Evolutionary conservation across 1,140 invertebrate genomes (phyloP), one percentile per base, ranked within the genome.

Genomic region (Sycophaga agraensis): DNA sequence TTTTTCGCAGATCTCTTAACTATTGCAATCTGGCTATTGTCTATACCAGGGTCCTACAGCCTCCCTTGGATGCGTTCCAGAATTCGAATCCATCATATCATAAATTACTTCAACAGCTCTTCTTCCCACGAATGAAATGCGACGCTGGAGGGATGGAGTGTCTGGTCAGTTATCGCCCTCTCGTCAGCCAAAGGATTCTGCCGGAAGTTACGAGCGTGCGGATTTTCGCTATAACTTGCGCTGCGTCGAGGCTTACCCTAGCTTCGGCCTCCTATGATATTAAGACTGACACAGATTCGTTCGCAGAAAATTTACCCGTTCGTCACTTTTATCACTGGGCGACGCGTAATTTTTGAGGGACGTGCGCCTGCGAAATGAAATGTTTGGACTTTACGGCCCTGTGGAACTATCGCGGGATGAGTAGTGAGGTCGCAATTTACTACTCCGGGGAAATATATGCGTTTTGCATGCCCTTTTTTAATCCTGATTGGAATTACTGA

Each of bases 71-170:
- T n/a, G 4, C 2, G 12, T 19, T 65, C 69, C 70, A 72, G 64
- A 69, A 55, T 50, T 35, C 49, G 60, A 58, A 73, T 73, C 71
- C 67, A 73, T 70, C 70, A 66, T 60, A 53, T 67, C 55, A 64
- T 70, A 71, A 65, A 73, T 67, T 69, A 73, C 67, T 66, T 67
- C 57, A 53, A 66, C 59, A 39, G 59, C 45, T 51, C 50, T 37
- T 34, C 46, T 58, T 22, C n/a, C n/a, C n/a, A 19, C 37, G 63
- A 70, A 61, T 66, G 65, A 68, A 69, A 62, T 45, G 59, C 55
- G 67, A 56, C 40, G 16, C 17, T 5, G 17, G 17, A 43, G 16
- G n/a, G 43, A 46, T 31, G 11, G 19, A 46, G 43, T 17, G 17
- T 4, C 12, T n/a, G 43, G 43, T 46, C 22, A 46, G 43, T 12